Base-by-base conservation (phyloP, 1,140 invertebrate genomes). In the Zaprionus kolodkinae region DNA sequence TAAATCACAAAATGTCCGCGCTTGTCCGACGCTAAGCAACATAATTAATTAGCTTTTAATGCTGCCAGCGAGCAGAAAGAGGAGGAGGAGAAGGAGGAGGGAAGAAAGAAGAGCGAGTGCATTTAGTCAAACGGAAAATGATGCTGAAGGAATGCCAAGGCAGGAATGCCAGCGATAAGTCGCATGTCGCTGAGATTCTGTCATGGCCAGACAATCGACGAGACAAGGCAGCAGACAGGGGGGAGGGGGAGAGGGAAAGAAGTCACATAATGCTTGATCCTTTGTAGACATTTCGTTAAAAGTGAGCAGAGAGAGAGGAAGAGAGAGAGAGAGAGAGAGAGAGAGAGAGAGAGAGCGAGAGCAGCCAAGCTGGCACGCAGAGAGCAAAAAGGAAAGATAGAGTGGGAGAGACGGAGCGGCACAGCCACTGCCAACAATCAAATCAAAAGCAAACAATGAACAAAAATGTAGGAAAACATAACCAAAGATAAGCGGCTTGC, bases 211-310 rank as follows among this genome's bases (percentile, higher is more conserved):
- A 77, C 72, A 79, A 71, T 64, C 55, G 17, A 45, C 45, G 55
- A 50, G 54, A 65, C 70, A 25, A 52, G 38, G 33, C 60, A 65
- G 33, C 60, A 62, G 54, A 36, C 12, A 69, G 15, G 27, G 30
- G 27, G 17, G 50, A 7, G 17, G 12, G 13, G 11, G 21, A 62
- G 13, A 21, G 52, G n/a, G 35, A 27, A 40, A n/a, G 52, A 48
- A 56, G 55, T 45, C 54, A 77, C 75, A 79, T 80, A 78, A 78
- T 80, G 76, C 78, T 76, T 81, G 78, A 85, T 81, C 85, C 85
- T 89, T 89, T 89, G 85, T 89, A 89, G 85, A 89, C 85, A 89
- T 89, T 89, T 89, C 85, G 85, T 89, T 89, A 89, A 89, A 89
- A 89, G 85, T 89, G 80, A 79, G 85, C 59, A 60, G 62, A 21